A percentile compares a stretch with the other conserved stretches of the same genome.
phyloP scores from a whole-genome alignment of 2,888 invertebrate species.

The Drosophila siamana region DNA sequence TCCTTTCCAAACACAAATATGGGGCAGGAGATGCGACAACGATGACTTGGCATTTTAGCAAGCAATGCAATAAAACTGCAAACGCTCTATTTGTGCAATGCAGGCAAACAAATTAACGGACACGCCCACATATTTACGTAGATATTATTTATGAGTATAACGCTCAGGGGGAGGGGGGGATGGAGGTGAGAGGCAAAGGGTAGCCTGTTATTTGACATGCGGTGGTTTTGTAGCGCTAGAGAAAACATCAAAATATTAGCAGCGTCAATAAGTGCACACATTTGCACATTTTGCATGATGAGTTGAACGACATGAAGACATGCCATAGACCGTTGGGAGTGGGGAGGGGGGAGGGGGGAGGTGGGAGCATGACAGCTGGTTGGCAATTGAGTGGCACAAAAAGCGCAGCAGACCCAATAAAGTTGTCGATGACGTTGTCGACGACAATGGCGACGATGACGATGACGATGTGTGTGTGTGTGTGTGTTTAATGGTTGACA shows the following conservation, averaged over 20 bases:
- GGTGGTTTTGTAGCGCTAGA: constrained; percentile 17
- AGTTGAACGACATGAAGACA: constrained; percentile 23
- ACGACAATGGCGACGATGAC: constrained; percentile 5
- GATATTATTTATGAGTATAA: constrained; percentile 19
- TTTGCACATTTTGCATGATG: constrained; percentile 53
- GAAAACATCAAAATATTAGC: constrained; percentile 71
- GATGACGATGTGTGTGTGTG: constrained; percentile 38
- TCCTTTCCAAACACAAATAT: not conserved
- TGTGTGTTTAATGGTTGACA: constrained; percentile 55
- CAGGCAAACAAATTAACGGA: constrained; percentile 42
- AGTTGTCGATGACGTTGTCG: constrained; percentile 36
- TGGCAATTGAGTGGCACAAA: constrained; percentile 57
- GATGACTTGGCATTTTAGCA: constrained; percentile 45
- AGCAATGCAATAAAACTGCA: constrained; percentile 66
- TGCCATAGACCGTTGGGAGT: not conserved
- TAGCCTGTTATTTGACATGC: constrained; percentile 46
- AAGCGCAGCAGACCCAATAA: constrained; percentile 61
- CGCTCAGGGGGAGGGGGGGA: not conserved
- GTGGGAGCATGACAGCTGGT: constrained; percentile 2
- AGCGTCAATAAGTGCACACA: constrained; percentile 70
- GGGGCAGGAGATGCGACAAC: not conserved
- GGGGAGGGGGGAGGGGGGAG: not conserved
- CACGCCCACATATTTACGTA: constrained; percentile 11
- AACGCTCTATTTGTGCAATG: constrained; percentile 28
- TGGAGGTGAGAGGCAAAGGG: not conserved